A percentile compares a stretch with the other conserved stretches of the same genome.
These are phyloP conservation scores for Lithosia quadra DNA, from an alignment of 2,888 invertebrate genomes.

Conservation along the genomic window DNA sequence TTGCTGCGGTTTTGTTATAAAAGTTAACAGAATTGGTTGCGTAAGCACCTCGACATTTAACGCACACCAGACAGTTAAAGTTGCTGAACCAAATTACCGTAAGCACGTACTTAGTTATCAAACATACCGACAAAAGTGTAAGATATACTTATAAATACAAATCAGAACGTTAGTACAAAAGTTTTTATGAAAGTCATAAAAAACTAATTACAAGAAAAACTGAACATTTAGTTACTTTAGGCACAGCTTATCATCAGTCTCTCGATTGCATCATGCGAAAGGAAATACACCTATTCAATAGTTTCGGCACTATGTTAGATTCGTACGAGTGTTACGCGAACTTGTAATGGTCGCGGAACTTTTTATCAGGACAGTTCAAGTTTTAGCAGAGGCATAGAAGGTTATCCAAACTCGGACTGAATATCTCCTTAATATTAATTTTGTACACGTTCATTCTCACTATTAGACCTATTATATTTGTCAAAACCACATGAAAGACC, in stretches of 20 bases:
- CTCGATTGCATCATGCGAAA: neutral
- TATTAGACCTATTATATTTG: neutral
- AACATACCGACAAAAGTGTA: neutral
- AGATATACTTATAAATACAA: too few species aligned
- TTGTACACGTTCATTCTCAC: neutral
- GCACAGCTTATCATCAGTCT: too few species aligned
- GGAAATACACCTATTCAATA: neutral
- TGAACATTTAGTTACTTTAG: too few species aligned
- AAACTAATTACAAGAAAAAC: neutral
- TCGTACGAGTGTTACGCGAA: neutral
- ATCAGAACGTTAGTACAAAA: too few species aligned
- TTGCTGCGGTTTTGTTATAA: slow-evolving; percentile 51
- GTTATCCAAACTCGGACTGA: neutral
- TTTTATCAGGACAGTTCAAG: neutral
- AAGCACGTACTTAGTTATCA: too few species aligned
- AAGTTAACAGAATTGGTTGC: slow-evolving; percentile 50
- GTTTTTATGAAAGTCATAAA: too few species aligned
- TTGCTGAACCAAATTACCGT: slow-evolving; percentile 43
- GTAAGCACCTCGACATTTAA: slow-evolving; percentile 46
- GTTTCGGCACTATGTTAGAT: neutral
- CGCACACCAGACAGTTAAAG: slow-evolving; percentile 40
- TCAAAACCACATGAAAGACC: neutral
- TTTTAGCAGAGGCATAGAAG: neutral
- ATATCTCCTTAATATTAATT: neutral
- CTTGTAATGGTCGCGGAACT: neutral